Percentiles rank a stretch among this genome's conserved stretches.
Evolutionary conservation across 2,113 vertebrate species (phyloP).

Genomic region (Bos javanicus): DNA sequence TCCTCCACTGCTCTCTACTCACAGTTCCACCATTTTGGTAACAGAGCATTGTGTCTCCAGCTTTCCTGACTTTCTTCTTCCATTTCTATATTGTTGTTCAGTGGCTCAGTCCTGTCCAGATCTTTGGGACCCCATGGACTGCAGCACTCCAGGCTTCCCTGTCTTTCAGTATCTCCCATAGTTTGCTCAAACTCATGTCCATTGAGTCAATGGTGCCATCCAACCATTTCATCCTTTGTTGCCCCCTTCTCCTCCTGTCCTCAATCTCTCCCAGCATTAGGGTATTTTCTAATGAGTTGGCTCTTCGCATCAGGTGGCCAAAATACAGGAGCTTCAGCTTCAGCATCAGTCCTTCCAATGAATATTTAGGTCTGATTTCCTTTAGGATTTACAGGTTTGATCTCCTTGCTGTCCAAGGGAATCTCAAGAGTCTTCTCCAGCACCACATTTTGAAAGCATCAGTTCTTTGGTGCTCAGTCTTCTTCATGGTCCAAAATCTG

Average conservation of each 20-base stretch:
- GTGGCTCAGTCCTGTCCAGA: neutral
- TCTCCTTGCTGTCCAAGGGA: neutral
- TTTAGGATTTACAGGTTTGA: neutral
- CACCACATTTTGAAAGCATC: neutral
- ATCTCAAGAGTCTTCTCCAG: neutral
- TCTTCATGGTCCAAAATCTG: neutral
- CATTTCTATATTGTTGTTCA: neutral
- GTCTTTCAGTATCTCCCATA: neutral
- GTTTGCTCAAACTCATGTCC: neutral
- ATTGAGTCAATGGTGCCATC: neutral
- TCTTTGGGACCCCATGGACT: neutral
- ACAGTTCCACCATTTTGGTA: fast-evolving
- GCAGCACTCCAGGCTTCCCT: neutral
- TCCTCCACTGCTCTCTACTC: fast-evolving
- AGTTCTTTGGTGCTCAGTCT: neutral
- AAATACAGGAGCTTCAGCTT: neutral
- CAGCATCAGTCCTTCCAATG: neutral
- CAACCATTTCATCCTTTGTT: neutral
- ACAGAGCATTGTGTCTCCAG: neutral
- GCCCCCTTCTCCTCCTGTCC: neutral
- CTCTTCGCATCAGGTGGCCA: neutral
- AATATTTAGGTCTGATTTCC: neutral
- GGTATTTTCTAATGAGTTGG: neutral
- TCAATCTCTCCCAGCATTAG: neutral
- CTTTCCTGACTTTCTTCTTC: neutral